A percentile compares a stretch with the other conserved stretches of the same genome.
phyloP scores from a whole-genome alignment of 2,888 invertebrate genomes.

The Oxystoma pomonae region DNA sequence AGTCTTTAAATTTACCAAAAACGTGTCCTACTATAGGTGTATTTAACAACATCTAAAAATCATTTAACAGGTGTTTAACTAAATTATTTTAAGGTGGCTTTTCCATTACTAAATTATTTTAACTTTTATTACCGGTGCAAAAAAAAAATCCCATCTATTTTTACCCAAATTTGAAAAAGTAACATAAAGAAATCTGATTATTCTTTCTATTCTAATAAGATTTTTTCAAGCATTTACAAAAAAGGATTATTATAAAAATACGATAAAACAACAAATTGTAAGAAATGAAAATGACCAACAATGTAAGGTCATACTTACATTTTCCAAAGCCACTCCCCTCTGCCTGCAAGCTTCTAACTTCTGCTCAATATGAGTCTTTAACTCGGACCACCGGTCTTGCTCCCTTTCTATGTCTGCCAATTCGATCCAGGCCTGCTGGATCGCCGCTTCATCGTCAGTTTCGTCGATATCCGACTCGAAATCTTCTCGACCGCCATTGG shows the following conservation, averaged over 20 bases:
- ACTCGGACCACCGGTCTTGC: constrained; percentile 73
- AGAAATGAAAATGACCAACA: background rate
- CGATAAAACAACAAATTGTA: background rate
- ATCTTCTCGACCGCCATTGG: background rate
- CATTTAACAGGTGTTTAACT: no score
- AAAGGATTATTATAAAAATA: background rate
- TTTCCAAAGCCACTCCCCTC: constrained; percentile 76
- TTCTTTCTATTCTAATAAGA: no score
- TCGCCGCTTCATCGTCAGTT: constrained; percentile 60
- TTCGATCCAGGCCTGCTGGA: constrained; percentile 81
- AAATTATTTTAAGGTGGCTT: no score
- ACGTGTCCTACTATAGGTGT: no score
- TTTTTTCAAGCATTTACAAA: background rate
- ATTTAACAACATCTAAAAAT: no score
- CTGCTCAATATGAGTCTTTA: constrained; percentile 72
- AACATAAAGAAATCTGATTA: no score
- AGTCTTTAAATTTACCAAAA: no score
- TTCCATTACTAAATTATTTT: no score
- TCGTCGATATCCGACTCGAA: constrained; percentile 17
- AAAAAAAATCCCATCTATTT: no score
- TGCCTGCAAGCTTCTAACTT: constrained; percentile 77
- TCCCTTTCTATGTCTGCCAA: constrained; percentile 81
- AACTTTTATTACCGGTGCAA: no score
- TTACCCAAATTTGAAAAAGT: no score
- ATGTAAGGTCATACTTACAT: constrained; percentile 55